These are phyloP conservation scores for Spinus pinus DNA, from an alignment of 2,797 vertebrate species.

Conservation along the genomic window DNA sequence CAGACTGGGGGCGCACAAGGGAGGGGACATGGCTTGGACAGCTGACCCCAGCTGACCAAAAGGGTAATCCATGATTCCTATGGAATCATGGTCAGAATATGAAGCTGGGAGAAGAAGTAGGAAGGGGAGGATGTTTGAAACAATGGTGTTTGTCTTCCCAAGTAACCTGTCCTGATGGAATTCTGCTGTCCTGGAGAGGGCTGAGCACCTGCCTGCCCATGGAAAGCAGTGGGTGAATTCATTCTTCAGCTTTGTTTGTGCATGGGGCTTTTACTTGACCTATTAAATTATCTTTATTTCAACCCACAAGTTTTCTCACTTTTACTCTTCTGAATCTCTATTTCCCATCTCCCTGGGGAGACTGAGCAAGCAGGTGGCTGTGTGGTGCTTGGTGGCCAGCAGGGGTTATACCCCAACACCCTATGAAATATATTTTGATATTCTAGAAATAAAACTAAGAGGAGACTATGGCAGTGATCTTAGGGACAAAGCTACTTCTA, in stretches of 20 bases:
- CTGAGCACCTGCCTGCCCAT: not conserved
- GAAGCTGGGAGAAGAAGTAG: not conserved
- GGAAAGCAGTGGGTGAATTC: not conserved
- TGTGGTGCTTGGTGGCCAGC: not conserved
- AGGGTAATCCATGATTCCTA: not conserved
- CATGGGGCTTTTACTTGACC: not conserved
- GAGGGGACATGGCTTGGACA: not conserved
- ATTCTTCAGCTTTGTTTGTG: not conserved
- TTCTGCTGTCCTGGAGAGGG: not conserved
- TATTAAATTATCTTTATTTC: not conserved
- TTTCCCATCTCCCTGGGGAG: not conserved
- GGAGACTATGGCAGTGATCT: not conserved
- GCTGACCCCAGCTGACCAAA: not conserved
- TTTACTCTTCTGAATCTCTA: not conserved
- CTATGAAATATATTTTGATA: not conserved
- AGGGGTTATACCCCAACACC: not conserved
- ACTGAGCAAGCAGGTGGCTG: not conserved
- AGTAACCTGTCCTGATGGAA: not conserved
- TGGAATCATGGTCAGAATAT: not conserved
- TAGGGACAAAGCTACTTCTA: not conserved
- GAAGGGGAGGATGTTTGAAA: not conserved
- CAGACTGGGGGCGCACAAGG: not conserved
- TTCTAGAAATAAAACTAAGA: not conserved
- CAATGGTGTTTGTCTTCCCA: not conserved
- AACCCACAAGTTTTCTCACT: fast-evolving